Base-by-base conservation (phyloP, 1,140 invertebrate species). In the Belonocnema kinseyi region DNA sequence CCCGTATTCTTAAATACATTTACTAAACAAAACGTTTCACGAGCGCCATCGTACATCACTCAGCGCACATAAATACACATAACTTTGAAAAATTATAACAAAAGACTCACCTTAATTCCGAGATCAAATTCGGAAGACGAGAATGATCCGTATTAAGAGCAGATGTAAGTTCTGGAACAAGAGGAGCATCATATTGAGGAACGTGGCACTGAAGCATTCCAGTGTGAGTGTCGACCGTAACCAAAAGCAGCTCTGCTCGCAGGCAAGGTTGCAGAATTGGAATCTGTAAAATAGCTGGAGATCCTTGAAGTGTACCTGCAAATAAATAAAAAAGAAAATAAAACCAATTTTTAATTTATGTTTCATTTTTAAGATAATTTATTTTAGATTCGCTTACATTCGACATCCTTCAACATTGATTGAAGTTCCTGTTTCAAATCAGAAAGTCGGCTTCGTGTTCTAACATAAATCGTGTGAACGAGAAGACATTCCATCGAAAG, bases 401-500 rank as follows among this genome's bases (percentile, higher is more conserved):
- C 95, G 21, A 95, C 93, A 83, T 95, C 94, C 87, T 95, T 94
- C 13, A 95, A 90, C 88, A 96, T 93, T n/a, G 92, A 92, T 88
- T 95, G 93, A 50, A 97, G 87, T 86, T 97, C 95, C 78, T 96
- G 94, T 89, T 96, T 96, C n/a, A 98, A 93, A 86, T 98, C 96
- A 50, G 93, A 93, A 8, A 99, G 92, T 19, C 97, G 92, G 81
- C 95, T 95, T 73, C 95, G 93, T 0, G 97, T 98, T 77, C 98
- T 93, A 40, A 99, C 95, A 89, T 99, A 98, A 85, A 99, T 98
- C 0, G 98, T 99, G 85, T 99, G 97, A n/a, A 99, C 97, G n/a
- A 99, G 92, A 61, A 99, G 92, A 61, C 97, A 95, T 92, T 99
- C 98, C 94, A 99, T 97, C 2, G 97, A 99, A 1, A 99, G 92